Percentiles rank a stretch among this genome's conserved stretches.
Evolutionary conservation across 2,113 vertebrate species (phyloP).

Genomic region (Desmodus rotundus): DNA sequence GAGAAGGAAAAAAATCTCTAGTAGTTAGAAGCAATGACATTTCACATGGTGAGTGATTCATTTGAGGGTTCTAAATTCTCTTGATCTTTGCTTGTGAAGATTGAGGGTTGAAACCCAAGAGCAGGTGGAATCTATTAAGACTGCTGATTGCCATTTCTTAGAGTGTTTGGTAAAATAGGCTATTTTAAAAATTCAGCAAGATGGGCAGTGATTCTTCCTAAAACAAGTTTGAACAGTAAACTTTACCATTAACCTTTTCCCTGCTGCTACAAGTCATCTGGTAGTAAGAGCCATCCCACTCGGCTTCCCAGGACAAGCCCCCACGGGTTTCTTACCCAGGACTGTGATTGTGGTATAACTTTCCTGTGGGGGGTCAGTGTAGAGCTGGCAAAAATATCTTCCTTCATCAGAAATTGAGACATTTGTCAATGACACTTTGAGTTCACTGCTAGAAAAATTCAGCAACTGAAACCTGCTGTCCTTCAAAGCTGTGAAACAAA

Average conservation of each 20-base stretch:
- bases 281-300: background rate
- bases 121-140: slow-evolving; percentile 54
- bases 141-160: slow-evolving; percentile 46
- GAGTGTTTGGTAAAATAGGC: slow-evolving; percentile 51
- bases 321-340: slow-evolving; percentile 82
- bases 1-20: background rate
- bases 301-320: fast-evolving
- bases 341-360: slow-evolving; percentile 96
- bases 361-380: slow-evolving; percentile 98
- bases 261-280: background rate
- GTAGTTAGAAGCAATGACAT: background rate
- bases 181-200: slow-evolving; percentile 61
- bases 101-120: slow-evolving; percentile 16
- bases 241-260: slow-evolving; percentile 35
- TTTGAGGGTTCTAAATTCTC: slow-evolving; percentile 48
- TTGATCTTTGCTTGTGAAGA: slow-evolving; percentile 33
- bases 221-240: background rate
- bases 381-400: slow-evolving; percentile 98
- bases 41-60: slow-evolving; percentile 13
- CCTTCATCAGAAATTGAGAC: slow-evolving; percentile 97
- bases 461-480: slow-evolving; percentile 99
- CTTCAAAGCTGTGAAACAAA: slow-evolving; percentile 90
- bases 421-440: slow-evolving; percentile 96
- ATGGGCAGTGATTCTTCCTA: slow-evolving; percentile 9
- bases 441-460: slow-evolving; percentile 99